Percentiles rank a stretch among this genome's conserved stretches.
These are phyloP conservation scores for Apus apus DNA, from an alignment of 2,113 vertebrate genomes.

Conservation along the genomic window DNA sequence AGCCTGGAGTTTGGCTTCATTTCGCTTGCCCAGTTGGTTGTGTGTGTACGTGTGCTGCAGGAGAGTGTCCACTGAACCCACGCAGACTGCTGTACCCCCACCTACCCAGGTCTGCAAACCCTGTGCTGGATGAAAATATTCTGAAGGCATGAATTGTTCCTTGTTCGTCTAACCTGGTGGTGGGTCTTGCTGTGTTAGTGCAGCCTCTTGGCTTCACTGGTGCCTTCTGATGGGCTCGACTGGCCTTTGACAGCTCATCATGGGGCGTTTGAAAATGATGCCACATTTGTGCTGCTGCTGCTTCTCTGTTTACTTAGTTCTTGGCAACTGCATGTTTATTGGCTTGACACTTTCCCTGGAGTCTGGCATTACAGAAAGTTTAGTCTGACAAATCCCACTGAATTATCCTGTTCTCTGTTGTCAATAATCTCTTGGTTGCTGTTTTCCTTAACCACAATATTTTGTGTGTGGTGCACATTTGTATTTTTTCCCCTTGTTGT, in stretches of 20 bases:
- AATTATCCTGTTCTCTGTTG: constrained; percentile 36
- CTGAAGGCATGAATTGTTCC: not conserved
- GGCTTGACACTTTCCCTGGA: constrained; percentile 48
- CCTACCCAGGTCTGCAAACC: not conserved
- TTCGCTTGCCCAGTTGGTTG: not conserved
- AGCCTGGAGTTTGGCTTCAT: not conserved
- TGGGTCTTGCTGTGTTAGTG: not conserved
- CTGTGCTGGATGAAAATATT: not conserved
- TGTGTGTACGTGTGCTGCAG: not conserved
- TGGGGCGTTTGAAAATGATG: not conserved
- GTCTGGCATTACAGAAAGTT: constrained; percentile 40
- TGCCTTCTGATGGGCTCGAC: not conserved
- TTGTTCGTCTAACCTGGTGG: not conserved
- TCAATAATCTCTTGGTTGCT: constrained; percentile 7
- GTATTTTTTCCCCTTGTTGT: not conserved
- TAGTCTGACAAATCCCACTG: constrained; percentile 40
- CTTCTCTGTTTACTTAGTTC: constrained; percentile 33
- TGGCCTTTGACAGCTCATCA: not conserved
- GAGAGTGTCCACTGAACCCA: not conserved
- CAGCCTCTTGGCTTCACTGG: not conserved
- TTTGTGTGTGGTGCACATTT: constrained; percentile 26
- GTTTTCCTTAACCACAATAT: constrained; percentile 40
- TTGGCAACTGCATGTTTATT: constrained; percentile 37
- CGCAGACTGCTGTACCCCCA: not conserved
- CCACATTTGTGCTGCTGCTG: not conserved